These are phyloP conservation scores for Tyto alba DNA, from an alignment of 2,113 vertebrate genomes.

Conservation along the genomic window DNA sequence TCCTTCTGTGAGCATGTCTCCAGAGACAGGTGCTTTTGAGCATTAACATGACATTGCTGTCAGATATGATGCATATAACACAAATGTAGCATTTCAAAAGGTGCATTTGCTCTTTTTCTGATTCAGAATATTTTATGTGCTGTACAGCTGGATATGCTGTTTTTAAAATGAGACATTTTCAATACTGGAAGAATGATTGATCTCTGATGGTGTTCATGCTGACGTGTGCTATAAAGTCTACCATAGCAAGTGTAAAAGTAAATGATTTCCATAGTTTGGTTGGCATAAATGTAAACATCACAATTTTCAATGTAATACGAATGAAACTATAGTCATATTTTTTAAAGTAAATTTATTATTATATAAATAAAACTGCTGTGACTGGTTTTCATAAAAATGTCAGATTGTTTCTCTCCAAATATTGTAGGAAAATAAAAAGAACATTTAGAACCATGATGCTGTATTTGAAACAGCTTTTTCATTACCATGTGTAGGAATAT, in stretches of 20 bases:
- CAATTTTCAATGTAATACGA: not conserved
- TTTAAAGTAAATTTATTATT: not conserved
- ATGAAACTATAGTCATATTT: not conserved
- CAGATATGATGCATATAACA: not conserved
- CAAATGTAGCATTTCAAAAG: not conserved
- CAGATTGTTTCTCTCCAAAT: not conserved
- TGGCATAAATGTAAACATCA: not conserved
- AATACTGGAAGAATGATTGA: not conserved
- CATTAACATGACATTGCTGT: not conserved
- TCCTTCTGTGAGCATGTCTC: not conserved
- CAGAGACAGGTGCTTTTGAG: not conserved
- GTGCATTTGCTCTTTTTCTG: not conserved
- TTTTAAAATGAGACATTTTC: not conserved
- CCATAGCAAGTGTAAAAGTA: not conserved
- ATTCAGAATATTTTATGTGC: not conserved
- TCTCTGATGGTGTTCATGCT: not conserved
- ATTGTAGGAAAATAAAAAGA: not conserved
- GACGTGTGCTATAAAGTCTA: not conserved
- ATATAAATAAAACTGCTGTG: not conserved
- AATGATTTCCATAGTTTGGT: not conserved
- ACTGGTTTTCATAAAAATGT: not conserved
- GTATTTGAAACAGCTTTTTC: not conserved
- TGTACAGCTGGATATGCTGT: not conserved
- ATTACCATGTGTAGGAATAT: not conserved
- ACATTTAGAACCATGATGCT: not conserved